Evolutionary conservation across 1,140 invertebrate species (phyloP).

Genomic region (Pseudomyrmex pallidus): DNA sequence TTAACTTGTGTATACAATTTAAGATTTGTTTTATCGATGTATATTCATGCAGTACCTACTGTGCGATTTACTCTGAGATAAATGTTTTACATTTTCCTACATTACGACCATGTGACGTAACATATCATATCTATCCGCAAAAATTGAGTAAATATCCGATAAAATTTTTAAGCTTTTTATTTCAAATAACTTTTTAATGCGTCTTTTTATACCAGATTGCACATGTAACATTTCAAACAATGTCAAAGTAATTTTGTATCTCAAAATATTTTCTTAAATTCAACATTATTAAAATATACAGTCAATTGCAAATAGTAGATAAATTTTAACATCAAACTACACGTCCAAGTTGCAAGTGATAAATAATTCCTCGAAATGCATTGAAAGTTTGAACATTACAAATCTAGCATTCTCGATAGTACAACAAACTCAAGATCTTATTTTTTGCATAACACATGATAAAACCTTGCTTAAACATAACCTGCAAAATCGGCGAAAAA

Average conservation of each 20-base stretch:
- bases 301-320: neutral
- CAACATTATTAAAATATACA: conserved; percentile 29
- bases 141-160: neutral
- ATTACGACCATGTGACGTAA: conserved; percentile 26
- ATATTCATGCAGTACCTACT: too few species aligned
- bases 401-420: conserved; percentile 48
- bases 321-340: neutral
- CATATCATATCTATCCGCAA: conserved; percentile 15
- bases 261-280: conserved; percentile 1
- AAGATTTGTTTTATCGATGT: neutral
- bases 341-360: neutral
- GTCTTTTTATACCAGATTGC: neutral
- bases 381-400: conserved; percentile 2
- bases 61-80: neutral
- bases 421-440: conserved; percentile 51
- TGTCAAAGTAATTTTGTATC: neutral
- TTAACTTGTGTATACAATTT: conserved; percentile 32
- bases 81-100: conserved; percentile 43
- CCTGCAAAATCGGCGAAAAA: neutral
- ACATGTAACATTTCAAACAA: conserved; percentile 8
- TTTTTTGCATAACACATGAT: neutral
- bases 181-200: neutral
- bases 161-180: conserved; percentile 8
- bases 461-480: conserved; percentile 7
- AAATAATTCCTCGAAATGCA: neutral